phyloP scores from a whole-genome alignment of 2,797 vertebrate species.

The Rousettus madagascariensis region DNA sequence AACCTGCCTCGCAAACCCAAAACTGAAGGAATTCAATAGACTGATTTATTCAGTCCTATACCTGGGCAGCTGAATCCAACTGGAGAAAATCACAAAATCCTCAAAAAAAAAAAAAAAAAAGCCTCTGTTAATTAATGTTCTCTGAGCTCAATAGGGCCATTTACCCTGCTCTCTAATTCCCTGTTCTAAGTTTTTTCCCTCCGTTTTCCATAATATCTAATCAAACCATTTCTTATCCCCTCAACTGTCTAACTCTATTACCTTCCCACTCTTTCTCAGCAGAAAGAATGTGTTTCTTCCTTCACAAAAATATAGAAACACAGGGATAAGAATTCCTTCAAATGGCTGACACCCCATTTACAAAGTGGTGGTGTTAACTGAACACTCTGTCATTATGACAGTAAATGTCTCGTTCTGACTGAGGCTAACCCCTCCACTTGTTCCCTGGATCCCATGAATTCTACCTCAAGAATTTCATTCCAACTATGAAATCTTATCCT shows the following conservation, averaged over 20 bases:
- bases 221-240: conserved; percentile 17
- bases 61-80: not conserved
- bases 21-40: not conserved
- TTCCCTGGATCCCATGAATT: not conserved
- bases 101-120: conserved; percentile 47
- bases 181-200: not conserved
- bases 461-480: not conserved
- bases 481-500: not conserved
- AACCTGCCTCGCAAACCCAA: not conserved
- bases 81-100: not conserved
- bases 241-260: not conserved
- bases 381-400: not conserved
- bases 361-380: not conserved
- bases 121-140: not conserved
- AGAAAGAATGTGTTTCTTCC: not conserved
- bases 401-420: not conserved
- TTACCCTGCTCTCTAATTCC: not conserved
- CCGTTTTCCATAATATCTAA: conserved; percentile 46
- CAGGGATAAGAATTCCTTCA: not conserved
- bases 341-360: not conserved
- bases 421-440: not conserved
- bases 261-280: not conserved
- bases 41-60: not conserved
- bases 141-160: not conserved
- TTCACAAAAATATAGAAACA: not conserved